phyloP scores from a whole-genome alignment of 2,888 invertebrate species.

The Eupithecia subumbrata region DNA sequence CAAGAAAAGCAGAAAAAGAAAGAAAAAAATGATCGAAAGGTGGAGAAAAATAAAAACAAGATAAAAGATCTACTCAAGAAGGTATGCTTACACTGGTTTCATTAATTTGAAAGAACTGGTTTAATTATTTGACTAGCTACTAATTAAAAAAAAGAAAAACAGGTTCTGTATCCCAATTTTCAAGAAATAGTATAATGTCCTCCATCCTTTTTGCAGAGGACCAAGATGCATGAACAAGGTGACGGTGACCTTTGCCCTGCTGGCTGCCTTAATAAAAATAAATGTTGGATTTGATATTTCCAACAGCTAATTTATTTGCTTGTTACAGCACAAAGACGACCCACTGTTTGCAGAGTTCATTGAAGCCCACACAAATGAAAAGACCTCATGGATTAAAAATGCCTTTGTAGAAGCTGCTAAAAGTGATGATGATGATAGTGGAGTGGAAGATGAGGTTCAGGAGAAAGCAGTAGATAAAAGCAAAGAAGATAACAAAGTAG shows the following conservation, averaged over 20 bases:
- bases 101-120: neutral
- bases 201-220: no score
- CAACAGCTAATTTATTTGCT: neutral
- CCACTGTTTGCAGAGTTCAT: slow-evolving; percentile 95
- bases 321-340: slow-evolving; percentile 90
- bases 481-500: slow-evolving; percentile 29
- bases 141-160: neutral
- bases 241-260: neutral
- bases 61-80: slow-evolving; percentile 87
- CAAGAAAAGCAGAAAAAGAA: slow-evolving; percentile 65
- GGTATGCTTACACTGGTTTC: slow-evolving; percentile 62
- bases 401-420: slow-evolving; percentile 65
- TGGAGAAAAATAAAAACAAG: slow-evolving; percentile 78
- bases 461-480: slow-evolving; percentile 35
- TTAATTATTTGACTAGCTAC: neutral
- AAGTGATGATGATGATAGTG: slow-evolving; percentile 66
- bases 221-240: no score
- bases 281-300: neutral
- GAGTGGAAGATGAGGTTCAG: slow-evolving; percentile 60
- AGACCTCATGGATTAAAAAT: slow-evolving; percentile 72
- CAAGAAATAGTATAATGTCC: neutral
- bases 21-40: slow-evolving; percentile 60
- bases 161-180: neutral
- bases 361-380: slow-evolving; percentile 88
- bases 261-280: no score